Base-by-base conservation (phyloP, 2,888 invertebrate species). In the Urechis unicinctus region DNA sequence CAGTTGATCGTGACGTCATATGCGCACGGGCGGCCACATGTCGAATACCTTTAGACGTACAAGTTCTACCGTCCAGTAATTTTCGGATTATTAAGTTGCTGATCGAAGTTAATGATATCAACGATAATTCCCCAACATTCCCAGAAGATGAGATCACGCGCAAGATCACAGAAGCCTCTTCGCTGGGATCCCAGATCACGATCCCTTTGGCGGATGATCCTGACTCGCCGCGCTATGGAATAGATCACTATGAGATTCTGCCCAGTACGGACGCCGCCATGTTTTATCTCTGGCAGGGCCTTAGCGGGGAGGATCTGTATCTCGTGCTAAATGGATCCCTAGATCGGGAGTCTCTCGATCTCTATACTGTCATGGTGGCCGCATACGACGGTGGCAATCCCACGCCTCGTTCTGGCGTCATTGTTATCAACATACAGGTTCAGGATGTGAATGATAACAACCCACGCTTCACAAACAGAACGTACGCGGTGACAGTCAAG, bases 401-500 rank as follows among this genome's bases (percentile, higher is more conserved):
- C 6, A n/a, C 52, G n/a, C 45, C 45, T 22, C 30, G 28, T 22
- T 41, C 49, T 17, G 54, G 54, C 17, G n/a, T 44, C 26, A 26
- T 42, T 17, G 30, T 26, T 3, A 24, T 54, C 26, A 29, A 49
- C 26, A 41, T 54, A 9, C 24, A 25, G n/a, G 42, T 54, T 24
- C 21, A 41, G 49, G 54, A 54, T 29, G 54, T 49, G 26, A 54
- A 54, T 41, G 54, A 54, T 24, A 54, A 54, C 43, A 48, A 22
- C 24, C 54, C 54, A 3, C 24, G 24, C n/a, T 54, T 54, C 28
- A n/a, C 22, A n/a, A n/a, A 49, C 5, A 22, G 9, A 13, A 54
- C 86, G 71, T 93, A 93, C 77, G 86, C 91, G 70, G 83, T 88
- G 68, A 82, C 86, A 43, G 81, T 91, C 46, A 81, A 84, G 42